Evolutionary conservation across 30 jellyfish, hydroid and myxozoan species (phyloP), one percentile per base, ranked within the genome.

Genomic region (Morbakka virulenta): DNA sequence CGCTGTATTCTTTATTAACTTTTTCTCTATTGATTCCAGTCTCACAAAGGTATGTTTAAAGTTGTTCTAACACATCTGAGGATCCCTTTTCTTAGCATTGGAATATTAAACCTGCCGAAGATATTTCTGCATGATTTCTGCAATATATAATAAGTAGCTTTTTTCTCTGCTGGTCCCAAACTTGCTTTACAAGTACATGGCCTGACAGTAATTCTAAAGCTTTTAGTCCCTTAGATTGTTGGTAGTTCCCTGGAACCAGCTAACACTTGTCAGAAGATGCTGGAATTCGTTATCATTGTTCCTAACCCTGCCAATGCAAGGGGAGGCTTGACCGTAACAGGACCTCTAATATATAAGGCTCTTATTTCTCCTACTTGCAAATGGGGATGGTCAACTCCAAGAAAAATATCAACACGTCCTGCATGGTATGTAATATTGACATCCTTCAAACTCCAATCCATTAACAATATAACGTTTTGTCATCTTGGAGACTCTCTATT

Each of bases 351-450:
- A 24, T 52, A 84, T 57, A 53, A 86, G 47, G 53, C 72, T 80
- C 68, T 79, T n/a, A 72, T 62, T 32, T 62, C 69, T 21, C 85
- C 94, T 2, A 81, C 31, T 48, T 87, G 94, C 71, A 69, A 25
- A n/a, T 4, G 31, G 26, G 96, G 88, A 72, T 79, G 62, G 64
- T 87, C 96, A 62, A 74, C 52, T 64, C 94, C 94, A 74, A 72
- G 73, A 31, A 79, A 52, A 67, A 71, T 26, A 62, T 86, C 94
- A 11, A 87, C 77, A 21, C 49, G 78, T 50, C 95, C 83, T 1
- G 0, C 51, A 41, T 78, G n/a, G n/a, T n/a, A n/a, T n/a, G n/a
- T n/a, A n/a, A n/a, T n/a, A n/a, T n/a, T n/a, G n/a, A n/a, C n/a
- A n/a, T n/a, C n/a, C n/a, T n/a, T n/a, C n/a, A n/a, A 53, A n/a